phyloP scores from a whole-genome alignment of 2,113 vertebrate genomes.

The Craseonycteris thonglongyai region DNA sequence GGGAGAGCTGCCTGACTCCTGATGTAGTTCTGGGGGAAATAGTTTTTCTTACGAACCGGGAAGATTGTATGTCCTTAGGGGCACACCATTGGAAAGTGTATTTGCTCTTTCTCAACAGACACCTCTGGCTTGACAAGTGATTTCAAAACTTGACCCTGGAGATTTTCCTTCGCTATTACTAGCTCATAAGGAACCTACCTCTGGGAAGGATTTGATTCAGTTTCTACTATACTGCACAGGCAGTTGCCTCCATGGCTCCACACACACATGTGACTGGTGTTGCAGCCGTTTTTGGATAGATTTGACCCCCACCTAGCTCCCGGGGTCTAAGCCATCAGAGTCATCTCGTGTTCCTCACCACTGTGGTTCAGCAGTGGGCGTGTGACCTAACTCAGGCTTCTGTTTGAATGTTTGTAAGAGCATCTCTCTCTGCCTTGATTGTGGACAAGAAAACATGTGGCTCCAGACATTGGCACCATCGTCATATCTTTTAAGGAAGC shows the following conservation, averaged over 20 bases:
- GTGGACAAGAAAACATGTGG: neutral
- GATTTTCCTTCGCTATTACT: neutral
- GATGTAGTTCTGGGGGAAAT: neutral
- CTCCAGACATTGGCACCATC: neutral
- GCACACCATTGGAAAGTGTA: too few relatives aligned
- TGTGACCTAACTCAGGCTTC: neutral
- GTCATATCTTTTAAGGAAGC: neutral
- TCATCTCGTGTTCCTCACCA: neutral
- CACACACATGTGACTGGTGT: neutral
- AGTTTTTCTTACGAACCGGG: neutral
- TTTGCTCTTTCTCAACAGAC: neutral
- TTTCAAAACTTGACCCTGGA: neutral
- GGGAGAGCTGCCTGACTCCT: neutral
- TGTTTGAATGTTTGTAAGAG: neutral
- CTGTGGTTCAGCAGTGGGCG: neutral
- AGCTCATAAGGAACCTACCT: neutral
- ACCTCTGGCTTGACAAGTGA: neutral
- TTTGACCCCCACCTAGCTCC: neutral
- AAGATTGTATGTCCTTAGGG: neutral
- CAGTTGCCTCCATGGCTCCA: neutral
- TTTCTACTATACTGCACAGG: neutral
- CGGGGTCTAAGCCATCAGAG: neutral
- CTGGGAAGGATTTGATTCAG: neutral
- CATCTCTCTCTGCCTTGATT: neutral
- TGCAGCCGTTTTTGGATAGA: neutral